phyloP scores from a whole-genome alignment of 2,888 invertebrate species.

The Oxytorus armatus region DNA sequence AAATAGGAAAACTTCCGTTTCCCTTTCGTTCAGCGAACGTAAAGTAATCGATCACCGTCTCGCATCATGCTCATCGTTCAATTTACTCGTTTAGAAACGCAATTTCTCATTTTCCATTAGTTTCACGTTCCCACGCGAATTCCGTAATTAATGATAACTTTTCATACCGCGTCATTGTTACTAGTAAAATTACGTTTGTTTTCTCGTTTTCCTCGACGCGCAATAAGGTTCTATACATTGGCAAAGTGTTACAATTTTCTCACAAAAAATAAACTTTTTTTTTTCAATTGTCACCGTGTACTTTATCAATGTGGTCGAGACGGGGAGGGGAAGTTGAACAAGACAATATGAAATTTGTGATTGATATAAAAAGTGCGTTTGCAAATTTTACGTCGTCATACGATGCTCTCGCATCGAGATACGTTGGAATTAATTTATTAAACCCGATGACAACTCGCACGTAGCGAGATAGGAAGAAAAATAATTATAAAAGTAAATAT shows the following conservation, averaged over 20 bases:
- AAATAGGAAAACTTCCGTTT: not conserved
- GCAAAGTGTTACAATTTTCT: conserved; percentile 26
- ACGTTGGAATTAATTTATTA: not conserved
- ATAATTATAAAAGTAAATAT: conserved; percentile 16
- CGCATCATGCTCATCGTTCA: not conserved
- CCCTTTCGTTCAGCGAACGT: not conserved
- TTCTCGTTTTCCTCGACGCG: conserved; percentile 5
- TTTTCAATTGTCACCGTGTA: conserved; percentile 41
- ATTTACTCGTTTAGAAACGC: conserved; percentile 1
- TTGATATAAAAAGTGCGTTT: conserved; percentile 5
- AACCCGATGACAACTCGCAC: not conserved
- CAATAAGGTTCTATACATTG: not conserved
- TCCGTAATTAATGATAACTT: not conserved
- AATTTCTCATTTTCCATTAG: conserved; percentile 1
- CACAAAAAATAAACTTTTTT: conserved; percentile 33
- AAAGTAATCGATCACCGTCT: conserved; percentile 13
- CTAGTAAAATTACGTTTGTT: conserved; percentile 5
- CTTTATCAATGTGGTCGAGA: conserved; percentile 1
- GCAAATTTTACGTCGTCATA: not conserved
- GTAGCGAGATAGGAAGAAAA: not conserved
- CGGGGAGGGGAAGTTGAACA: conserved; percentile 44
- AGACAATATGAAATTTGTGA: conserved; percentile 23
- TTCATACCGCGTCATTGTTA: not conserved
- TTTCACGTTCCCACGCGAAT: not conserved
- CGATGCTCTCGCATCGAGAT: not conserved